phyloP scores from a whole-genome alignment of 2,113 vertebrate genomes.

The Perognathus longimembris region DNA sequence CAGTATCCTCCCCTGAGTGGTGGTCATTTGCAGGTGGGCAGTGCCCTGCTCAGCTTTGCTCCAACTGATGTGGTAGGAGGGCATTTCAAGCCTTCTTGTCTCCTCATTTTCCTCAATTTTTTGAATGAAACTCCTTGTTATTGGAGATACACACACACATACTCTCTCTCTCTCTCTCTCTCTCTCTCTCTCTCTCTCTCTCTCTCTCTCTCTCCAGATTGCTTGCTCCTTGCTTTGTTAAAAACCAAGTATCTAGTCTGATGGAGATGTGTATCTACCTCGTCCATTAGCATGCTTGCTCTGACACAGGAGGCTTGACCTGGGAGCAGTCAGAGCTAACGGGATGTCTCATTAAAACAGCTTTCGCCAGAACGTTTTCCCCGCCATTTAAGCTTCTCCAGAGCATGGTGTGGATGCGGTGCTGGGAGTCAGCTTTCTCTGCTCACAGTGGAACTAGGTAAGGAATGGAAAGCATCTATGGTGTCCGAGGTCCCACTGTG shows the following conservation, averaged over 20 bases:
- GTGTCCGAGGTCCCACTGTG: background rate
- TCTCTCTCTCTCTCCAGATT: background rate
- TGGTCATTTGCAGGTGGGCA: background rate
- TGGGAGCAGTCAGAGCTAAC: slow-evolving; percentile 62
- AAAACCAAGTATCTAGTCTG: slow-evolving; percentile 6
- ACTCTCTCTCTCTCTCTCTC: no score
- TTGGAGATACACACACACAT: background rate
- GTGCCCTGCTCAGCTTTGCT: slow-evolving; percentile 17
- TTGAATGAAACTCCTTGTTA: background rate
- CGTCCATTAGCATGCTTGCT: slow-evolving; percentile 69
- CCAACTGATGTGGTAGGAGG: slow-evolving; percentile 50
- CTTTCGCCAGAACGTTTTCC: slow-evolving; percentile 69
- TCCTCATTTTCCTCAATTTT: background rate
- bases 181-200: no score
- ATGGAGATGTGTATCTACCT: slow-evolving; percentile 41
- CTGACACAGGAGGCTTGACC: slow-evolving; percentile 78
- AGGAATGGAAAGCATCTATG: accelerated
- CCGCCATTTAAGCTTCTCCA: slow-evolving; percentile 43
- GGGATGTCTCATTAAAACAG: slow-evolving; percentile 82
- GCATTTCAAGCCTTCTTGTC: background rate
- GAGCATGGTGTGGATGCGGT: background rate
- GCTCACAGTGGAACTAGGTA: background rate
- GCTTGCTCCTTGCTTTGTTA: slow-evolving; percentile 57
- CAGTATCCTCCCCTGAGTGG: background rate
- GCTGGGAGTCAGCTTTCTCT: background rate